phyloP scores from a whole-genome alignment of 1,140 invertebrate genomes.

The Pseudomyrmex gracilis region DNA sequence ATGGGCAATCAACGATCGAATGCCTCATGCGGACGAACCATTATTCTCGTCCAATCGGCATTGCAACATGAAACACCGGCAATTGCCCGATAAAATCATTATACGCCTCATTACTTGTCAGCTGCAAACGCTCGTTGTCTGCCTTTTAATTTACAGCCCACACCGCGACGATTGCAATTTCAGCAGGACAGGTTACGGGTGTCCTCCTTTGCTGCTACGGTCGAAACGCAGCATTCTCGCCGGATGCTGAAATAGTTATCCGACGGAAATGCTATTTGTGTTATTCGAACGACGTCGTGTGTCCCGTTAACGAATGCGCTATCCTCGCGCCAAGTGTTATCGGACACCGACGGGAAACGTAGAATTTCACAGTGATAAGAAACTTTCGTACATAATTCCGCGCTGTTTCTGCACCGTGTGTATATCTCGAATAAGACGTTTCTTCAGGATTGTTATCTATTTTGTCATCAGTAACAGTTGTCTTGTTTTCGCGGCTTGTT shows the following conservation, averaged over 20 bases:
- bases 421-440: no score
- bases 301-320: not conserved
- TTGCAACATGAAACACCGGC: constrained; percentile 78
- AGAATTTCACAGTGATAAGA: not conserved
- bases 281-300: constrained; percentile 4
- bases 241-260: constrained; percentile 11
- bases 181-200: constrained; percentile 1
- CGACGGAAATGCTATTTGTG: constrained; percentile 27
- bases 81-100: constrained; percentile 82
- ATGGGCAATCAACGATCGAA: constrained; percentile 80
- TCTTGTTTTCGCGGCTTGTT: not conserved
- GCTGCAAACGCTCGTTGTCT: constrained; percentile 75
- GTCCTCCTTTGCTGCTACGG: constrained; percentile 20
- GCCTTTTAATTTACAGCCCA: constrained; percentile 79
- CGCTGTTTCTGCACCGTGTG: no score
- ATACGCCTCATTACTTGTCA: constrained; percentile 82
- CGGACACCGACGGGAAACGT: not conserved
- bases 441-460: not conserved
- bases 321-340: not conserved
- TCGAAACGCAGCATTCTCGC: constrained; percentile 19
- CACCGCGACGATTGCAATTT: constrained; percentile 63
- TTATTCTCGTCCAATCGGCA: constrained; percentile 81
- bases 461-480: not conserved
- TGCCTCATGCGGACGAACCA: constrained; percentile 76
- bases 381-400: not conserved